Percentiles rank a stretch among this genome's conserved stretches.
Conservation (phyloP, 2,888 invertebrate species). For the Nephrotoma appendiculata region DNA sequence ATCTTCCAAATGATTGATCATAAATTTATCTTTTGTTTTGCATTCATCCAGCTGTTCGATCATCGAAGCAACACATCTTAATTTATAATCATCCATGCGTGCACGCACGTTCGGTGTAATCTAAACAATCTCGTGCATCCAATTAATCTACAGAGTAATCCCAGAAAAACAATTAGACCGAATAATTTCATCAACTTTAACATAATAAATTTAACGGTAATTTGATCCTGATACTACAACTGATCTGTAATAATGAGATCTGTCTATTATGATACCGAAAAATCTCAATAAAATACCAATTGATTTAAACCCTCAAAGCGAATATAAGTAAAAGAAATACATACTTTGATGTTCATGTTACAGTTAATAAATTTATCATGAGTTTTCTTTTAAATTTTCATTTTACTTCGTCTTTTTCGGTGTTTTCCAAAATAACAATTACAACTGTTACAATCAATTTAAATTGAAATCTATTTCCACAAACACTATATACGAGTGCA, state of each 20-base stretch:
- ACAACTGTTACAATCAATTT: not conserved
- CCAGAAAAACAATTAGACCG: not conserved
- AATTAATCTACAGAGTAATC: not conserved
- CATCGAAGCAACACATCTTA: not conserved
- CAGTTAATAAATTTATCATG: not conserved
- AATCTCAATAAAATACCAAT: not conserved
- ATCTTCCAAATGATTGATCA: not conserved
- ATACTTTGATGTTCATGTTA: not conserved
- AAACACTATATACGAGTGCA: not conserved
- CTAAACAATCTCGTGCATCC: not conserved
- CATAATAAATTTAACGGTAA: not conserved
- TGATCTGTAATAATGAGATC: not conserved
- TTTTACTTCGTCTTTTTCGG: not conserved
- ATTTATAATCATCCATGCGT: not conserved
- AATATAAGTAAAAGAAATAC: not conserved
- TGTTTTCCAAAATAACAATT: not conserved
- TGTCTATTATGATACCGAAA: not conserved
- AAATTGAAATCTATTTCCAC: not conserved
- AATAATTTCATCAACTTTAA: not conserved
- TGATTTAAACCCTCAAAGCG: not conserved
- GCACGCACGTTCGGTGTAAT: not conserved
- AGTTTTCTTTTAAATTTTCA: not conserved
- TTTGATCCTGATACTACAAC: not conserved
- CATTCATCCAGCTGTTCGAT: not conserved
- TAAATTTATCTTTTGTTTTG: not conserved